A percentile compares a stretch with the other conserved stretches of the same genome.
phyloP scores from a whole-genome alignment of 2,888 invertebrate genomes.

The Dysmachus trigonus region DNA sequence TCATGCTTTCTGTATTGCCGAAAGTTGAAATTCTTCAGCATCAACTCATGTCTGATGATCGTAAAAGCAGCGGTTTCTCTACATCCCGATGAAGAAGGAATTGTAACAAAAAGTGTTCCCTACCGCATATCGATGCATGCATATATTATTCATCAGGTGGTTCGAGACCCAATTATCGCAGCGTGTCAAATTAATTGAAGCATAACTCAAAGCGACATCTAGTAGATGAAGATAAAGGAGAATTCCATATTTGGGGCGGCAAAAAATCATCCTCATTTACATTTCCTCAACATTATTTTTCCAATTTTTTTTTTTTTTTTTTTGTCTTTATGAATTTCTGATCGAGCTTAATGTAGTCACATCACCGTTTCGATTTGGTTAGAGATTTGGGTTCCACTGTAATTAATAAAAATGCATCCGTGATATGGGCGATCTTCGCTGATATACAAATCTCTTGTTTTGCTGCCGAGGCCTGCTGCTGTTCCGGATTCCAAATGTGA shows the following conservation, averaged over 20 bases:
- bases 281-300: slow-evolving; percentile 2
- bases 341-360: slow-evolving; percentile 13
- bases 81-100: background rate
- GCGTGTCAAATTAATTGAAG: slow-evolving; percentile 39
- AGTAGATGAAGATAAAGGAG: slow-evolving; percentile 6
- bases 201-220: slow-evolving; percentile 39
- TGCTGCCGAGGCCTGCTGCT: background rate
- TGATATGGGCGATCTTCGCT: background rate
- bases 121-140: background rate
- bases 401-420: slow-evolving; percentile 7
- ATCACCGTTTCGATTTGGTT: background rate
- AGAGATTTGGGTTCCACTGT: background rate
- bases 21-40: background rate
- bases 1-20: background rate
- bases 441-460: background rate
- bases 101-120: background rate
- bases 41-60: background rate
- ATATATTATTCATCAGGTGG: slow-evolving; percentile 1
- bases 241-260: background rate
- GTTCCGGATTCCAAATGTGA: slow-evolving; percentile 32
- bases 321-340: background rate
- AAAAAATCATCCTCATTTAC: slow-evolving; percentile 11
- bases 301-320: background rate
- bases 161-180: slow-evolving; percentile 35
- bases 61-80: background rate